Percentiles rank a stretch among this genome's conserved stretches.
Conservation (phyloP, 1,140 invertebrate species). For the Spodoptera frugiperda region DNA sequence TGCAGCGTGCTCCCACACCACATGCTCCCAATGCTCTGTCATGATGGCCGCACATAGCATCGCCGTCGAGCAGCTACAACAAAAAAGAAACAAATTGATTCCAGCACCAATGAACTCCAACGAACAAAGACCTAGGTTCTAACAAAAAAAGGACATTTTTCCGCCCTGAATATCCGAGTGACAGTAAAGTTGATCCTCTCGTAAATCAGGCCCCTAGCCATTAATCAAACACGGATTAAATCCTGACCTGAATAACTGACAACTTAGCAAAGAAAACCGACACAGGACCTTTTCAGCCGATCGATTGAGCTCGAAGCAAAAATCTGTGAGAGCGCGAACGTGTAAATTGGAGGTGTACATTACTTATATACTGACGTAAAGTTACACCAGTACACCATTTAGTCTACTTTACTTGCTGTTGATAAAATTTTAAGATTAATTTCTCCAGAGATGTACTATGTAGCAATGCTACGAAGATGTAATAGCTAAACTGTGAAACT, state of each 20-base stretch:
- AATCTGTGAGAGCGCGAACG: neutral
- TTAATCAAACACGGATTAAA: conserved; percentile 19
- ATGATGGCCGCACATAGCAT: conserved; percentile 93
- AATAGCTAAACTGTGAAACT: no score
- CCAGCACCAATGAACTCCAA: neutral
- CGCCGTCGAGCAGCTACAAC: conserved; percentile 87
- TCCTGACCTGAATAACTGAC: conserved; percentile 27
- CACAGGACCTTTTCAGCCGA: neutral
- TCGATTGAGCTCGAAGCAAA: conserved; percentile 29
- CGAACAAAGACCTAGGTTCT: neutral
- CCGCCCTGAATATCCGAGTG: conserved; percentile 7
- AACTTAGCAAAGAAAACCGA: neutral
- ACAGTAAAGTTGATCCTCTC: conserved; percentile 11
- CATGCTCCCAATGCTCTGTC: conserved; percentile 95
- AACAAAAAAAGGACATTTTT: neutral
- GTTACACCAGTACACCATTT: neutral
- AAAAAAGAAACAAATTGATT: conserved; percentile 38
- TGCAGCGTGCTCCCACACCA: conserved; percentile 90
- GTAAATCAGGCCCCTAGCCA: conserved; percentile 12
- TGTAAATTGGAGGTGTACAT: conserved; percentile 12
- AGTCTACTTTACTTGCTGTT: neutral
- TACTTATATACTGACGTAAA: neutral
- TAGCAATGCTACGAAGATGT: no score
- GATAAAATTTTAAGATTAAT: no score
- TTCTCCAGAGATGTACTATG: no score